A percentile compares a stretch with the other conserved stretches of the same genome.
These are phyloP conservation scores for Phenacoccus solenopsis DNA, from an alignment of 1,140 invertebrate genomes.

Conservation along the genomic window DNA sequence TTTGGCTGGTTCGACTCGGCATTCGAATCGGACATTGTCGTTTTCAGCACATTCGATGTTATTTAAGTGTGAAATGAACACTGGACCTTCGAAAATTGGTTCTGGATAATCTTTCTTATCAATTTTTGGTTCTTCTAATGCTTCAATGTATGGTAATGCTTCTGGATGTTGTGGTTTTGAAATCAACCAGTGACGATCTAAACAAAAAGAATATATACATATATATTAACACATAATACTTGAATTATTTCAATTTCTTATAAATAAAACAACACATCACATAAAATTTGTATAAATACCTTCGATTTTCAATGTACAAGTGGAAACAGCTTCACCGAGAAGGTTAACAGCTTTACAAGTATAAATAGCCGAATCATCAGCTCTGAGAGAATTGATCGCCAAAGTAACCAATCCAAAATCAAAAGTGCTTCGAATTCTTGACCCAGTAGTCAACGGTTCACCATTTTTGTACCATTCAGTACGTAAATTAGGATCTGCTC, in stretches of 20 bases:
- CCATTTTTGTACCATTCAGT: conserved; percentile 92
- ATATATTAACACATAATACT: not conserved
- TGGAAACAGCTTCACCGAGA: conserved; percentile 81
- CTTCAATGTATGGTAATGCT: conserved; percentile 71
- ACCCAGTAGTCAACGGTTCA: conserved; percentile 61
- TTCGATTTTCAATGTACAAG: conserved; percentile 77
- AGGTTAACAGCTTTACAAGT: conserved; percentile 84
- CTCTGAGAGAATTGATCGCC: conserved; percentile 70
- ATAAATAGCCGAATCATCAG: conserved; percentile 86
- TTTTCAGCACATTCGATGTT: conserved; percentile 81
- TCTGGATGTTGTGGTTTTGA: conserved; percentile 83
- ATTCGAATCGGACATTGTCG: conserved; percentile 87
- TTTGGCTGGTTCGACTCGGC: conserved; percentile 82
- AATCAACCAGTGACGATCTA: conserved; percentile 68
- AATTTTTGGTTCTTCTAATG: conserved; percentile 65
- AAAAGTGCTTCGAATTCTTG: conserved; percentile 74
- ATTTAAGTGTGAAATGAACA: conserved; percentile 82
- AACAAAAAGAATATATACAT: conserved; percentile 6
- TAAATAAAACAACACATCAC: too few species aligned
- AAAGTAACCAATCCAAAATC: conserved; percentile 89
- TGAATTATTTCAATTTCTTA: not conserved
- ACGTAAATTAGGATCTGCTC: conserved; percentile 82
- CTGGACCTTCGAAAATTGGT: conserved; percentile 65
- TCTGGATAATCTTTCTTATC: conserved; percentile 50
- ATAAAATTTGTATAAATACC: conserved; percentile 29